A percentile compares a stretch with the other conserved stretches of the same genome.
phyloP scores from a whole-genome alignment of 2,113 vertebrate genomes.

The Pseudopipra pipra region DNA sequence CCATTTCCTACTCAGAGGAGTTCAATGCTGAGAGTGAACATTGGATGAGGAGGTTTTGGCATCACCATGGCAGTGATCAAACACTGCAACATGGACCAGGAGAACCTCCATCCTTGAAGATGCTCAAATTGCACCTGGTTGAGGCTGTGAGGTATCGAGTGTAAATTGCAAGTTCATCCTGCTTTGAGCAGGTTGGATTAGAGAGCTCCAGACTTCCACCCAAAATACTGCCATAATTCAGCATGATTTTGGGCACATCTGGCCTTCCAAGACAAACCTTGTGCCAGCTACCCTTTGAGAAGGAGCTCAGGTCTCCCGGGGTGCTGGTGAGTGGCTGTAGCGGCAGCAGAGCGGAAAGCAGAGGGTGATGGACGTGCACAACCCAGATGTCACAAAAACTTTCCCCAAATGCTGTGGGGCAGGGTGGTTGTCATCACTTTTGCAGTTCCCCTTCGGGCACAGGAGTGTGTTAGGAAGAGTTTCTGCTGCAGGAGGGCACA shows the following conservation, averaged over 20 bases:
- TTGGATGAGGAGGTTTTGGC: background rate
- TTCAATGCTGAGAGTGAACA: background rate
- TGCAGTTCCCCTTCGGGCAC: background rate
- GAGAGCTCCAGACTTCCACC: background rate
- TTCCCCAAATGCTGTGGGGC: background rate
- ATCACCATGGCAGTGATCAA: background rate
- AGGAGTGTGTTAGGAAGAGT: background rate
- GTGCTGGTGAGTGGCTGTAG: background rate
- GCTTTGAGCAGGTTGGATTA: background rate
- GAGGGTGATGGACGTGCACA: background rate
- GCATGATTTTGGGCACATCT: background rate
- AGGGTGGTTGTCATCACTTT: background rate
- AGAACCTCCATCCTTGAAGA: background rate
- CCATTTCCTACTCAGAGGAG: background rate
- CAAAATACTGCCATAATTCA: background rate
- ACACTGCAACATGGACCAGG: background rate
- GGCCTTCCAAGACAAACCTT: background rate
- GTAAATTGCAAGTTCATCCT: background rate
- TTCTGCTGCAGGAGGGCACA: background rate
- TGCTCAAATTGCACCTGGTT: background rate
- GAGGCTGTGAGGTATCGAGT: background rate
- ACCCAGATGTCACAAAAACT: background rate
- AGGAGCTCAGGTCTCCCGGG: background rate
- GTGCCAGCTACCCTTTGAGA: background rate
- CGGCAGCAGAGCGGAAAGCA: background rate